Evolutionary conservation across 2,113 vertebrate genomes (phyloP), one percentile per base, ranked within the genome.

Genomic region (Tachycineta bicolor): DNA sequence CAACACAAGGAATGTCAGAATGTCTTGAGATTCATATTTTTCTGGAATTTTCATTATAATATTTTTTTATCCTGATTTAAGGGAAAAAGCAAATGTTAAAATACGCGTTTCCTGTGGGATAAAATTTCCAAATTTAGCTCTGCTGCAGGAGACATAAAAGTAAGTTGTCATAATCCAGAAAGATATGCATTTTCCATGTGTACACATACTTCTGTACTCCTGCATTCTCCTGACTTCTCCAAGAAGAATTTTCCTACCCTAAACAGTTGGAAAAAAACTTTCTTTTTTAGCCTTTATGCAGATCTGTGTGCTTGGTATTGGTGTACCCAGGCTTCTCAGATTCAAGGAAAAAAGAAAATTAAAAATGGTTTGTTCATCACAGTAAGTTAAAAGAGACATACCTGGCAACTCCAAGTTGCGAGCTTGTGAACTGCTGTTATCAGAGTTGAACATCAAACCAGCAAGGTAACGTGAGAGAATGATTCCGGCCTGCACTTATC

Each of bases 41-140:
- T 89, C 87, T 94, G 79, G 71, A 90, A 65, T 65, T 83, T 94
- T 86, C 87, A 87, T 92, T 89, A 89, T 65, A 58, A n/a, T 81
- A 29, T 62, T 69, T 89, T 91, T 91, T 88, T 60, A 29, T 64
- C 21, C 29, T 47, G 21, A 64, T 73, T 80, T 92, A 89, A 73
- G 29, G 39, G 44, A 79, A 68, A 85, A 91, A 86, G 2, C n/a
- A 89, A 77, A 86, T 60, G 44, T 76, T 86, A 76, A 83, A 89
- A 69, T 53, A 65, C 0, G 0, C 18, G 64, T 81, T 96, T 96
- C 87, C 80, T 94, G 55, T 83, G 68, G 80, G 83, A 80, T 52
- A 77, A 53, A 80, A 58, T 55, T 80, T 91, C 80, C 83, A 96
- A 90, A 96, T 86, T 90, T 95, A 92, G 41, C 52, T 89, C n/a